Conservation (phyloP, 2,113 vertebrate genomes). For the Plecotus auritus region DNA sequence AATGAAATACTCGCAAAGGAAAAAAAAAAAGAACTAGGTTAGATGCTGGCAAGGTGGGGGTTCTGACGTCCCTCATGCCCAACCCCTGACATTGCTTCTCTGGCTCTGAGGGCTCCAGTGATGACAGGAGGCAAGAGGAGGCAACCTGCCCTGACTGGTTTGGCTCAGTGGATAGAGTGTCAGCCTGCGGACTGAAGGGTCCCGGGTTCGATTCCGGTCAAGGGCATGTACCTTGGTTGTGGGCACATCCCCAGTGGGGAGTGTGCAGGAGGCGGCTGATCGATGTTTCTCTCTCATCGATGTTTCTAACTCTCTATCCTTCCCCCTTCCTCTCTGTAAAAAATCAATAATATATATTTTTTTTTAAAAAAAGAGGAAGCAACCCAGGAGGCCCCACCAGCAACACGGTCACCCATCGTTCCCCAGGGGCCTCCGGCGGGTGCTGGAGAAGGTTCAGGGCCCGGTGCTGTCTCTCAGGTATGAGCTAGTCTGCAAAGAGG, state of each 20-base stretch:
- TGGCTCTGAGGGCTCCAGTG: not conserved
- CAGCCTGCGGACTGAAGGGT: too few species aligned
- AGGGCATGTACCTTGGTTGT: too few species aligned
- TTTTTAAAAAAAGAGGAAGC: not conserved
- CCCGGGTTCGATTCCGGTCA: too few species aligned
- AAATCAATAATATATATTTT: too few species aligned
- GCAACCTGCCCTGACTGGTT: too few species aligned
- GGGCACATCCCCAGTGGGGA: too few species aligned
- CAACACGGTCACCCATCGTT: not conserved
- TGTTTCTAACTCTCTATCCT: too few species aligned
- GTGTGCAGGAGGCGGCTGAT: too few species aligned
- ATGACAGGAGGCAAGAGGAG: not conserved
- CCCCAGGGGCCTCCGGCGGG: not conserved
- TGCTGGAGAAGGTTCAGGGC: not conserved
- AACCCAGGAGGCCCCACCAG: not conserved
- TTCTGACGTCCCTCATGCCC: not conserved
- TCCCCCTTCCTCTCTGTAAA: too few species aligned
- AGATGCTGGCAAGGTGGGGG: not conserved
- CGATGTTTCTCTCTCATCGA: too few species aligned
- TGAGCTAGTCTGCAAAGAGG: not conserved
- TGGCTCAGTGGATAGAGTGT: too few species aligned
- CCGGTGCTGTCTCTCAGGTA: not conserved
- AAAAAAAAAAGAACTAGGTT: not conserved
- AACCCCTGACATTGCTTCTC: not conserved
- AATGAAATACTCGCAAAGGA: not conserved